These are phyloP conservation scores for Hypselothyrea guttata DNA, from an alignment of 2,888 invertebrate genomes.

Conservation along the genomic window DNA sequence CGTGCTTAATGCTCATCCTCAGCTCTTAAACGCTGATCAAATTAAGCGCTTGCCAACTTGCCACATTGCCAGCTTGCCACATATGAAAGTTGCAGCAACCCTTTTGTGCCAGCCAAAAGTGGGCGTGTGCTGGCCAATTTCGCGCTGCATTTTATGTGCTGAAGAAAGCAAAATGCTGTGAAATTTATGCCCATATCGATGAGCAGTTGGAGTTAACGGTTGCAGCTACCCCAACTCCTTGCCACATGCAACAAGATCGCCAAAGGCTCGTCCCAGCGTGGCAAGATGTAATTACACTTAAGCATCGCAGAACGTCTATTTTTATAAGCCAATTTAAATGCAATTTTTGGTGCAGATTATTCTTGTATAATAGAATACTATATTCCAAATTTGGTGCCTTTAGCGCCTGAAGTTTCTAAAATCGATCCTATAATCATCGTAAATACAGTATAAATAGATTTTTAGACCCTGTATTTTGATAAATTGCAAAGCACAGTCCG, in stretches of 20 bases:
- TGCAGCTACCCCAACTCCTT: background rate
- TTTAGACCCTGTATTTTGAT: too few species aligned
- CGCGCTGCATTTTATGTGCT: conserved; percentile 37
- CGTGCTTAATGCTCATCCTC: conserved; percentile 65
- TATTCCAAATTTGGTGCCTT: too few species aligned
- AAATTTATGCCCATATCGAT: conserved; percentile 15
- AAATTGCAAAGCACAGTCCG: too few species aligned
- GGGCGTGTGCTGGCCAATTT: conserved; percentile 22
- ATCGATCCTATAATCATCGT: too few species aligned
- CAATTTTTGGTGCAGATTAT: too few species aligned
- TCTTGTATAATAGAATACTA: too few species aligned
- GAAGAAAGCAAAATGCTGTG: conserved; percentile 24
- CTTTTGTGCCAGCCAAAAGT: too few species aligned
- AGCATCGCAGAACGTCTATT: conserved; percentile 64
- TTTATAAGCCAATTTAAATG: too few species aligned
- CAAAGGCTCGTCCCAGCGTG: conserved; percentile 35
- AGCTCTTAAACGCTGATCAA: conserved; percentile 60
- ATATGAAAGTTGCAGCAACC: conserved; percentile 63
- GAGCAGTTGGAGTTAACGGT: background rate
- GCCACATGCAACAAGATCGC: conserved; percentile 67
- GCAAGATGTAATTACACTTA: conserved; percentile 69
- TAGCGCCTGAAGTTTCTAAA: too few species aligned
- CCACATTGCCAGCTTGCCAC: too few species aligned
- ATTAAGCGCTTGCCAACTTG: conserved; percentile 56
- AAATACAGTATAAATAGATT: too few species aligned